Percentiles rank a stretch among this genome's conserved stretches.
Conservation (phyloP, 2,888 invertebrate species). For the Galerucella pusilla region DNA sequence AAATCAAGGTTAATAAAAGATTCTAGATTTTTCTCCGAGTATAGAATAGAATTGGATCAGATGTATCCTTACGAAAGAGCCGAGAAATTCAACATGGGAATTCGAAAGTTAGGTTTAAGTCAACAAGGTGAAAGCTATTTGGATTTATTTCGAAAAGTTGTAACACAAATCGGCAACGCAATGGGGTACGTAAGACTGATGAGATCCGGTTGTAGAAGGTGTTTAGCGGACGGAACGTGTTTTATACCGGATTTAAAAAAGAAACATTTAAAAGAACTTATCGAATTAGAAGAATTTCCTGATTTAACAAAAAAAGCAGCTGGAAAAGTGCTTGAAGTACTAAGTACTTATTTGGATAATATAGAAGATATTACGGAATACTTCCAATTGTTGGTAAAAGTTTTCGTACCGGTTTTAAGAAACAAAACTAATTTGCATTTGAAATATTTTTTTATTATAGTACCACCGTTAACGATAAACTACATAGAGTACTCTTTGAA, state of each 20-base stretch:
- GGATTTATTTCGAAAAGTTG: slow-evolving; percentile 91
- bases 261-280: slow-evolving; percentile 71
- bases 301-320: slow-evolving; percentile 74
- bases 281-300: slow-evolving; percentile 71
- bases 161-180: slow-evolving; percentile 94
- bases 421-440: slow-evolving; percentile 89
- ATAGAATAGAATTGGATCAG: slow-evolving; percentile 72
- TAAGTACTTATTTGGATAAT: slow-evolving; percentile 82
- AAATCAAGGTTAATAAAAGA: slow-evolving; percentile 94
- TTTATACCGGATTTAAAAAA: slow-evolving; percentile 83
- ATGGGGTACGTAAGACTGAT: slow-evolving; percentile 96
- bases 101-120: slow-evolving; percentile 86
- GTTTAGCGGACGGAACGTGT: slow-evolving; percentile 89
- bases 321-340: slow-evolving; percentile 80
- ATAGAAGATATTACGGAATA: slow-evolving; percentile 91
- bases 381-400: slow-evolving; percentile 84
- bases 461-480: slow-evolving; percentile 94
- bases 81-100: slow-evolving; percentile 92
- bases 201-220: slow-evolving; percentile 92
- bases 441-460: slow-evolving; percentile 90
- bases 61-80: slow-evolving; percentile 90
- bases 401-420: slow-evolving; percentile 89
- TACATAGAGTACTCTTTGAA: slow-evolving; percentile 93
- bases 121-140: slow-evolving; percentile 88
- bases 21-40: slow-evolving; percentile 83